Conservation (phyloP, 1,140 invertebrate genomes). For the Sitophilus oryzae region DNA sequence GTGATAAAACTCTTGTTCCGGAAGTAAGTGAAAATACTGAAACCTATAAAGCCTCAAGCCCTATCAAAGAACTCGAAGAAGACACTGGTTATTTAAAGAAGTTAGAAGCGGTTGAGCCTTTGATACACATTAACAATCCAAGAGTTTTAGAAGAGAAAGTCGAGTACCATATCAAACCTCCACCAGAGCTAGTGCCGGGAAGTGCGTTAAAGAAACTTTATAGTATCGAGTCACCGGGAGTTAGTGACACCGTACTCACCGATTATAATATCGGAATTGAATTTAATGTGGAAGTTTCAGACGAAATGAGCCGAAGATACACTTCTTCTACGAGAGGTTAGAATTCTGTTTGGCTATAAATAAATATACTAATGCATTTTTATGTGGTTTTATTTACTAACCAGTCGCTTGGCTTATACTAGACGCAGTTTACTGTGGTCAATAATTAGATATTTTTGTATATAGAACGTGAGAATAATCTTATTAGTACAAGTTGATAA, state of each 20-base stretch:
- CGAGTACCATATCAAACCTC: slow-evolving; percentile 24
- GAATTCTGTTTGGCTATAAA: slow-evolving; percentile 4
- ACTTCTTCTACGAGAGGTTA: slow-evolving; percentile 36
- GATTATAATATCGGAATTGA: slow-evolving; percentile 35
- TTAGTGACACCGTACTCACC: slow-evolving; percentile 24
- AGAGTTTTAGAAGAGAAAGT: slow-evolving; percentile 27
- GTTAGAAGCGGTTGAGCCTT: slow-evolving; percentile 31
- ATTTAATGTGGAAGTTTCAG: slow-evolving; percentile 34
- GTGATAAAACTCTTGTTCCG: slow-evolving; percentile 12
- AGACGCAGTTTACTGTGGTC: no score
- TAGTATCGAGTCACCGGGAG: slow-evolving; percentile 28
- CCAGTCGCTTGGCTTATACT: no score
- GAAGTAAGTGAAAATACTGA: slow-evolving; percentile 4
- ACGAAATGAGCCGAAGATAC: slow-evolving; percentile 40
- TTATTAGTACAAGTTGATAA: no score
- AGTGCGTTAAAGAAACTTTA: slow-evolving; percentile 33
- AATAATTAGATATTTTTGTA: no score
- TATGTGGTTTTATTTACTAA: slow-evolving; percentile 3
- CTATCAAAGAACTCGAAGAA: slow-evolving; percentile 21
- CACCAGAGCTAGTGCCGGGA: slow-evolving; percentile 25
- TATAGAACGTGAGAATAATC: no score
- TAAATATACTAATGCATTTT: background rate
- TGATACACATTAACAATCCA: slow-evolving; percentile 29
- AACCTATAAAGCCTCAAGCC: slow-evolving; percentile 1
- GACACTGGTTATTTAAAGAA: slow-evolving; percentile 14